These are phyloP conservation scores for Andrena camellia DNA, from an alignment of 2,888 invertebrate species.

Conservation along the genomic window DNA sequence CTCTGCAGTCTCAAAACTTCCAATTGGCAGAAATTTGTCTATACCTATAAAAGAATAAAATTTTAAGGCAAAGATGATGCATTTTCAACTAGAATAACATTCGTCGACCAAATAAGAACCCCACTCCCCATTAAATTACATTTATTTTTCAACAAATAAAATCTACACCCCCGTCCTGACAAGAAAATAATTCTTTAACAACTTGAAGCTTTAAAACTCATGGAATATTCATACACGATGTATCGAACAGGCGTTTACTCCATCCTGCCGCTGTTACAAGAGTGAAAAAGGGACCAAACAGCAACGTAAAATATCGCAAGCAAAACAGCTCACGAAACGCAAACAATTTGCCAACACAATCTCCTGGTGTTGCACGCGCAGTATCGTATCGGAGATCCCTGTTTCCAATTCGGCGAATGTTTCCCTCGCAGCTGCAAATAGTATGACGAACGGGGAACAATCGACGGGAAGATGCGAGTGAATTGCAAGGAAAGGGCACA, in stretches of 20 bases:
- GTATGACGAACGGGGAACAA: constrained; percentile 67
- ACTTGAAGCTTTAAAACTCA: neutral
- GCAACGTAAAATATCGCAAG: constrained; percentile 23
- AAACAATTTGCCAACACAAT: constrained; percentile 37
- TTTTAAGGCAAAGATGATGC: no score
- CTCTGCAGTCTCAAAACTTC: no score
- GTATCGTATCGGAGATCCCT: neutral
- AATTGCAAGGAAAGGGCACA: constrained; percentile 57
- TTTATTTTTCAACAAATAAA: neutral
- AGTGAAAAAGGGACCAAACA: neutral
- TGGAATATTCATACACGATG: neutral
- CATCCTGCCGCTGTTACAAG: neutral
- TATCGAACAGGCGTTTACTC: neutral
- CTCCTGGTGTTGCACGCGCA: constrained; percentile 3
- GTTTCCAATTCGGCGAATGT: constrained; percentile 35
- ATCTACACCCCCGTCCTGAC: no score
- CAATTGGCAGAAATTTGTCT: no score
- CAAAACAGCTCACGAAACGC: constrained; percentile 9
- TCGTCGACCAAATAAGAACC: no score
- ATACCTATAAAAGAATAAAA: no score
- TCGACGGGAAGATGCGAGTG: constrained; percentile 64
- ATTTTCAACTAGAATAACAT: no score
- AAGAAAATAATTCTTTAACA: neutral
- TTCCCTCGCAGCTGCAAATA: constrained; percentile 60
- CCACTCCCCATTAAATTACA: neutral